Base-by-base conservation (phyloP, 2,797 vertebrate genomes). In the Eremophila alpestris region DNA sequence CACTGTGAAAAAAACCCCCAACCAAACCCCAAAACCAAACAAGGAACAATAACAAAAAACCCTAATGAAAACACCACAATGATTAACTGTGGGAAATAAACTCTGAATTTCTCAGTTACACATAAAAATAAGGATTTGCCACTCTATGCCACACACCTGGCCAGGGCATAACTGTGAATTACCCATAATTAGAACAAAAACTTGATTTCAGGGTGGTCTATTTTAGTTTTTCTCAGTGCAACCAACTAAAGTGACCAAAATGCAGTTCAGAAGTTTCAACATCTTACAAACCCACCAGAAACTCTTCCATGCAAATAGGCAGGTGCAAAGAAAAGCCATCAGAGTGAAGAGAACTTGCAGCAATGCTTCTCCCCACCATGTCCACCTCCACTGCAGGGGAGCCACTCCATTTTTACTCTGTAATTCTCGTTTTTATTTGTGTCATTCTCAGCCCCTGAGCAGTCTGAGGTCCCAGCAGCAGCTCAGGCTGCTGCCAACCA, bases 261-360 rank as follows among this genome's bases (percentile, higher is more conserved):
- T 29, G 85, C 32, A 83, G 34, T 21, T 81, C 69, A 54, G 52
- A 79, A 92, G 55, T 93, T 95, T 94, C 91, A 88, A 43, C 26
- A 63, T 36, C 41, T 54, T 22, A 63, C 59, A 87, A 76, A 79
- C 17, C 32, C 52, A 60, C 3, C 73, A 38, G 34, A 22, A 68
- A 51, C 56, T 68, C 40, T 46, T 45, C 24, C 69, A 81, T 43
- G 55, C 82, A 89, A 94, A 94, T 7, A 59, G 13, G 41, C 89
- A 92, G 84, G 38, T 83, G 67, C 32, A 58, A 60, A 69, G 19
- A 63, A 79, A 90, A 94, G 20, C 45, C 83, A 87, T 26, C 32
- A 77, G 34, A 41, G 4, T 7, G 5, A 79, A 43, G 16, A 79
- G 51, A 89, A 55, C 11, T 30, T 32, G 34, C 34, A 67, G 58